Base-by-base conservation (phyloP, 2,888 invertebrate genomes). In the Phorcus lineatus region DNA sequence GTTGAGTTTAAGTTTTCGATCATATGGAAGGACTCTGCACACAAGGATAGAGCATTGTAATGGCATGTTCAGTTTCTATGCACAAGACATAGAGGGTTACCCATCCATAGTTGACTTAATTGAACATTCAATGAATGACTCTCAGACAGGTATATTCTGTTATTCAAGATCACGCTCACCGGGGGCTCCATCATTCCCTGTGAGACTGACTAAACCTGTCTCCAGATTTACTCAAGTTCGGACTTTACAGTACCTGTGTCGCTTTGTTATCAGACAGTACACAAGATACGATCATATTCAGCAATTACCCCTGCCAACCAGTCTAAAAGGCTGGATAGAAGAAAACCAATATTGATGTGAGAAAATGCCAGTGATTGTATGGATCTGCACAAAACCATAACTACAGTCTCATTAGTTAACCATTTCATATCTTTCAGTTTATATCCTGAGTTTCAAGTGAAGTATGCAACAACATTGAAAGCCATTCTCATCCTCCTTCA, bases 21-120 rank as follows among this genome's bases (percentile, higher is more conserved):
- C 94, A 2, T 93, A 95, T 81, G 95, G 95, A 28, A 94, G 95
- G 87, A 96, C 96, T 0, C 94, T 96, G 80, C 96, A 96, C 90
- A 95, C 96, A 79, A 94, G 96, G 53, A 95, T 96, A 86, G 96
- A 96, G 91, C 95, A 95, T 90, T 95, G 95, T 83, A 95, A 95
- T 86, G 96, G 96, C 75, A 93, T 92, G 83, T 96, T 93, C 85
- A 92, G 92, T 83, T 93, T 93, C 87, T 93, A 93, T 90, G 92
- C 93, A 81, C 92, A 93, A 83, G 92, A 92, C 83, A 91, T 91
- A 9, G 92, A 93, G 80, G 92, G 92, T 9, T 92, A 92, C 84
- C 90, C 90, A 24, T 92, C 95, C 0, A 95, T 96, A 82, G 95
- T 95, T 9, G 96, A 96, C 87, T 94, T 96, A 87, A 96, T 96